phyloP scores from a whole-genome alignment of 2,797 vertebrate genomes.

The Apodemus agrarius region DNA sequence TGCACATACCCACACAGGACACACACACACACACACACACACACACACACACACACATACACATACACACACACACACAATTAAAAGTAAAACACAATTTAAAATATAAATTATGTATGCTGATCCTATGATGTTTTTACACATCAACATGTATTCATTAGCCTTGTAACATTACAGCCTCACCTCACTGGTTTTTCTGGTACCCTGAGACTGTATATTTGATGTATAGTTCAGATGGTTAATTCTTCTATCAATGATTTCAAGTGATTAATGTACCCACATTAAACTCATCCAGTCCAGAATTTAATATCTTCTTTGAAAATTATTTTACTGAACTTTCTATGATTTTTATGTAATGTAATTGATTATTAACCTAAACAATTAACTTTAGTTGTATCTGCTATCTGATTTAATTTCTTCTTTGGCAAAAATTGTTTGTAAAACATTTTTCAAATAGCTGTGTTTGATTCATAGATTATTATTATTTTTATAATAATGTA shows the following conservation, averaged over 20 bases:
- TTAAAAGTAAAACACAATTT: not conserved
- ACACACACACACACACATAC: not conserved
- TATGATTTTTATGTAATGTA: not conserved
- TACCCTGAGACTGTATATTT: not conserved
- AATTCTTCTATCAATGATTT: not conserved
- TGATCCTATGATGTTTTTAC: not conserved
- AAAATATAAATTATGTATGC: not conserved
- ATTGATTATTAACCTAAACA: not conserved
- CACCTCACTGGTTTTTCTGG: not conserved
- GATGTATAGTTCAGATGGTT: too few relatives aligned
- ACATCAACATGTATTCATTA: not conserved
- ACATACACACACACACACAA: not conserved
- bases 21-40: not conserved
- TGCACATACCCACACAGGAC: not conserved
- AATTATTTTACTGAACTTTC: not conserved
- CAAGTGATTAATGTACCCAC: not conserved
- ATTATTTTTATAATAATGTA: not conserved
- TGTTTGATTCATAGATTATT: not conserved
- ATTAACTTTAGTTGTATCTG: not conserved
- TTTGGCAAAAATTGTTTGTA: not conserved
- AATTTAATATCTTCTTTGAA: not conserved
- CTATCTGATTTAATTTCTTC: not conserved
- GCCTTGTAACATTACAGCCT: not conserved
- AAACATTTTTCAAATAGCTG: not conserved
- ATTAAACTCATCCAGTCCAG: not conserved